A percentile compares a stretch with the other conserved stretches of the same genome.
Conservation (phyloP, 1,140 invertebrate genomes). For the Nephila pilipes region DNA sequence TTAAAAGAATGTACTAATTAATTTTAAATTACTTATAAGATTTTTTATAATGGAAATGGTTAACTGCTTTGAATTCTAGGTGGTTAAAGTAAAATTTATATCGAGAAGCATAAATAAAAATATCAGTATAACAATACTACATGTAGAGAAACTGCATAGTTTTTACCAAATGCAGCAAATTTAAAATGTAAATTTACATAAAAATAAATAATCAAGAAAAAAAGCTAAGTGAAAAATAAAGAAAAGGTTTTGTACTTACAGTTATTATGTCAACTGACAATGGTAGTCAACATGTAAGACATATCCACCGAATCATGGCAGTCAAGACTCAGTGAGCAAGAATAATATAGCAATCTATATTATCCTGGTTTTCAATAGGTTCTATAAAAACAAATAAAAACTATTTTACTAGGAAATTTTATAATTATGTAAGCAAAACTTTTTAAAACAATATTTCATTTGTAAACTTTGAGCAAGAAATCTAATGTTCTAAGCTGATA, state of each 20-base stretch:
- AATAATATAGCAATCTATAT: constrained; percentile 19
- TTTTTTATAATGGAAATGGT: too few relatives aligned
- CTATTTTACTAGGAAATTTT: background rate
- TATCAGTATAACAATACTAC: too few relatives aligned
- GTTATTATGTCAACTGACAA: constrained; percentile 60
- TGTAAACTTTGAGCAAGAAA: background rate
- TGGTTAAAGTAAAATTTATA: too few relatives aligned
- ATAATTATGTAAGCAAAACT: background rate
- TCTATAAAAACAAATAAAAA: constrained; percentile 32
- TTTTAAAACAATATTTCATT: background rate
- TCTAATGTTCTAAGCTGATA: too few relatives aligned
- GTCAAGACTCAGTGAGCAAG: background rate
- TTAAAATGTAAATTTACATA: too few relatives aligned
- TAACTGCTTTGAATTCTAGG: too few relatives aligned
- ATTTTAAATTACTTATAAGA: too few relatives aligned
- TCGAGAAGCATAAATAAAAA: too few relatives aligned
- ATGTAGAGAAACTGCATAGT: too few relatives aligned
- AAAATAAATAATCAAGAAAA: too few relatives aligned
- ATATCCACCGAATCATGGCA: constrained; percentile 69
- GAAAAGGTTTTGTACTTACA: constrained; percentile 21
- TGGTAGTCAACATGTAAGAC: constrained; percentile 48
- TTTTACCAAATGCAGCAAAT: too few relatives aligned
- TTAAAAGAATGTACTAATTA: too few relatives aligned
- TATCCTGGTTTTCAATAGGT: constrained; percentile 11
- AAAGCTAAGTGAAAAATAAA: background rate